Evolutionary conservation across 2,888 invertebrate species (phyloP).

Genomic region (Conops quadrifasciatus): DNA sequence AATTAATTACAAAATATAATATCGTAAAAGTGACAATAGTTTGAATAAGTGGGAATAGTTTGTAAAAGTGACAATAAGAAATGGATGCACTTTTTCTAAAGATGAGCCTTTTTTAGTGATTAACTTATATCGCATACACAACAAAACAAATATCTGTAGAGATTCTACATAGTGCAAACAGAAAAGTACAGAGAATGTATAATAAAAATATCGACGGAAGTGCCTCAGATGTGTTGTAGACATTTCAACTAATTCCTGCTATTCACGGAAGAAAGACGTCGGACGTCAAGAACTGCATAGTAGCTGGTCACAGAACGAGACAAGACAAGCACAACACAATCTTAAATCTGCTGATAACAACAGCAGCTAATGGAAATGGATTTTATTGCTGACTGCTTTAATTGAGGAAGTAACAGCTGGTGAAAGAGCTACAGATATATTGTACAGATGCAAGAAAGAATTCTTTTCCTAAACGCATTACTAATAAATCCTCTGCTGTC

Average conservation of each 20-base stretch:
- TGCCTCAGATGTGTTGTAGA: conserved; percentile 46
- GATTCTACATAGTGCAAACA: conserved; percentile 38
- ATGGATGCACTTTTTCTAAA: conserved; percentile 17
- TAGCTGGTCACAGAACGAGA: neutral
- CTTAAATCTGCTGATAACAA: neutral
- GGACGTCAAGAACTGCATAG: neutral
- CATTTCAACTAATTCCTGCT: conserved; percentile 9
- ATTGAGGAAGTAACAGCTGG: conserved; percentile 18
- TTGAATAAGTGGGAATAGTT: conserved; percentile 20
- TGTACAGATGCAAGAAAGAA: neutral
- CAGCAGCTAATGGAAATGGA: neutral
- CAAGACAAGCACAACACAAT: neutral
- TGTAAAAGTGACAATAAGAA: conserved; percentile 13
- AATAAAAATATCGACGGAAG: conserved; percentile 49
- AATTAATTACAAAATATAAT: conserved; percentile 5
- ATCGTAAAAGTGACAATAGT: conserved; percentile 17
- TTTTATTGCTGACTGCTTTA: conserved; percentile 6
- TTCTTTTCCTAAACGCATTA: too few species aligned
- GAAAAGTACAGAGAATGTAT: conserved; percentile 31
- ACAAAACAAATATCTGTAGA: conserved; percentile 35
- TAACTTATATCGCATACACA: conserved; percentile 37
- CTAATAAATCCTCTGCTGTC: too few species aligned
- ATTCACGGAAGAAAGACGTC: neutral
- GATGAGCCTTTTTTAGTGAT: conserved; percentile 5
- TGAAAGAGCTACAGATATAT: neutral